phyloP scores from a whole-genome alignment of 2,113 vertebrate genomes.

The Scomber colias region DNA sequence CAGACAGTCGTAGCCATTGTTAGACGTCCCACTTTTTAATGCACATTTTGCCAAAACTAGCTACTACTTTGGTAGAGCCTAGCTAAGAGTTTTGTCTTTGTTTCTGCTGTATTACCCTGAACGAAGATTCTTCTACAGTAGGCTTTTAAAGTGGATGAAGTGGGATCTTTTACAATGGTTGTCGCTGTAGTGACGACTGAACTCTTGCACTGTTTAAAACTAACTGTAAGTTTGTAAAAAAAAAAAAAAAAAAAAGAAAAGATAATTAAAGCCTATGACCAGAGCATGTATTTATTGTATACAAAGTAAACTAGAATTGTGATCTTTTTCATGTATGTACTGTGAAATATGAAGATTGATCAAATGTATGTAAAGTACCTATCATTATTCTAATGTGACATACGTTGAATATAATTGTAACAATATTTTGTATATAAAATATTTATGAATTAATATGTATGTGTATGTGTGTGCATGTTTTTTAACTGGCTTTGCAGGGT shows the following conservation, averaged over 20 bases:
- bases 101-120: neutral
- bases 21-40: neutral
- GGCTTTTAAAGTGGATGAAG: neutral
- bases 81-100: neutral
- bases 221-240: constrained; percentile 60
- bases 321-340: constrained; percentile 78
- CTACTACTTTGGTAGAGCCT: neutral
- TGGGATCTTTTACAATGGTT: constrained; percentile 7
- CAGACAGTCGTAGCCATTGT: constrained; percentile 42
- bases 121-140: neutral
- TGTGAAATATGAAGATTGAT: constrained; percentile 66
- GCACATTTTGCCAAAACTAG: constrained; percentile 17
- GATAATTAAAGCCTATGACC: constrained; percentile 33
- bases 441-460: constrained; percentile 72
- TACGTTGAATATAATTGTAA: constrained; percentile 77
- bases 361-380: constrained; percentile 70
- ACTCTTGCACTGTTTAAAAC: constrained; percentile 65
- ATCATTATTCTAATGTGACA: constrained; percentile 69
- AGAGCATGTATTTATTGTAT: constrained; percentile 81
- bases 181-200: constrained; percentile 43
- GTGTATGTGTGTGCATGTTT: neutral
- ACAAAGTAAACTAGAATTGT: constrained; percentile 69
- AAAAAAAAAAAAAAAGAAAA: constrained; percentile 32
- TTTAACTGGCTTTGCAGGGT: neutral
- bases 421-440: constrained; percentile 84